A percentile compares a stretch with the other conserved stretches of the same genome.
Evolutionary conservation across 2,113 vertebrate genomes (phyloP).

Genomic region (Plecotus auritus): DNA sequence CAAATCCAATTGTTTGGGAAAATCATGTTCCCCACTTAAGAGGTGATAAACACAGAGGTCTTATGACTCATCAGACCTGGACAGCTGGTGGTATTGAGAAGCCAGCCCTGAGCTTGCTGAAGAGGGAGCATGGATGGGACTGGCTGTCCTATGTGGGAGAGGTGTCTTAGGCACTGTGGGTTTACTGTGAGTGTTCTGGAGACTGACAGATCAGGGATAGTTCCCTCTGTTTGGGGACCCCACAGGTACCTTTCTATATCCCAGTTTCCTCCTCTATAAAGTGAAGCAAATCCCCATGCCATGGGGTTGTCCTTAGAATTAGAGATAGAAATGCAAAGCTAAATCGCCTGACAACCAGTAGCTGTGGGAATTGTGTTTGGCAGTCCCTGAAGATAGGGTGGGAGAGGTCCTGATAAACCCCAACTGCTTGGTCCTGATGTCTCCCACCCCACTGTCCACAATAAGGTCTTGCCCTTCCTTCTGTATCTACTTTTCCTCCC

Average conservation of each 20-base stretch:
- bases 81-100: background rate
- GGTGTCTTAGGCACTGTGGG: background rate
- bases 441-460: background rate
- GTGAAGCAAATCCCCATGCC: background rate
- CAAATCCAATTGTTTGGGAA: constrained; percentile 5
- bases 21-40: background rate
- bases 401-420: background rate
- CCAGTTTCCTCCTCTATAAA: background rate
- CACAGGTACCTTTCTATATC: background rate
- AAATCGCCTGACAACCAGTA: background rate
- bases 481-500: background rate
- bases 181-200: background rate
- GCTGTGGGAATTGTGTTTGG: background rate
- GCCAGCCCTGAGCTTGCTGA: background rate
- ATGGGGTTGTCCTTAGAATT: background rate
- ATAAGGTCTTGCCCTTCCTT: background rate
- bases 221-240: background rate
- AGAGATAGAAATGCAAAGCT: background rate
- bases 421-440: background rate
- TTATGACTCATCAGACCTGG: background rate
- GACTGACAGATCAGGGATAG: background rate
- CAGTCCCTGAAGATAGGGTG: background rate
- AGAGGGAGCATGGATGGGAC: background rate
- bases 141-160: background rate
- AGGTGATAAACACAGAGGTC: background rate